Evolutionary conservation across 2,888 invertebrate species (phyloP).

Genomic region (Clunio marinus): DNA sequence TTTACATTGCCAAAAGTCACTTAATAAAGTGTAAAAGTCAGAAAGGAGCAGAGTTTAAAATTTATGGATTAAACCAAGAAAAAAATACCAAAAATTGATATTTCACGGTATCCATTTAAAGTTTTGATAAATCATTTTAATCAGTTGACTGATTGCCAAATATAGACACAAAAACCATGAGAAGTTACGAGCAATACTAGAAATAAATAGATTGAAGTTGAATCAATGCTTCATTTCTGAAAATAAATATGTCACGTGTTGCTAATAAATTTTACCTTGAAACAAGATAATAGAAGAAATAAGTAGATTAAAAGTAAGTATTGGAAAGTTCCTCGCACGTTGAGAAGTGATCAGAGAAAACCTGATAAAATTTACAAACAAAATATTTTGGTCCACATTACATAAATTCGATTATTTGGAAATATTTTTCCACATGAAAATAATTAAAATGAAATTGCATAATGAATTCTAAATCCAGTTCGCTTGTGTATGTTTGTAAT

Average conservation of each 20-base stretch:
- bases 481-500: slow-evolving; percentile 3
- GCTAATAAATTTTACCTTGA: background rate
- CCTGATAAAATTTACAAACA: too few species aligned
- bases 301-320: too few species aligned
- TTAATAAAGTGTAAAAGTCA: too few species aligned
- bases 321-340: too few species aligned
- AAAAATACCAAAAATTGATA: background rate
- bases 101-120: background rate
- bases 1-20: too few species aligned
- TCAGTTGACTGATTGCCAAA: slow-evolving; percentile 39
- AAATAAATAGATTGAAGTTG: slow-evolving; percentile 2
- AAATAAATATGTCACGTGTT: background rate
- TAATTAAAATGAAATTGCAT: too few species aligned
- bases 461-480: background rate
- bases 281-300: background rate
- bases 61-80: background rate
- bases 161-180: slow-evolving; percentile 33
- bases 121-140: slow-evolving; percentile 21
- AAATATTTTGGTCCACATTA: too few species aligned
- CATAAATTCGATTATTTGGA: too few species aligned
- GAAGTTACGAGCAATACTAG: slow-evolving; percentile 16
- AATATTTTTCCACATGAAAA: too few species aligned
- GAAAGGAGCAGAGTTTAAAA: too few species aligned
- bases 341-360: too few species aligned
- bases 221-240: slow-evolving; percentile 28